Base-by-base conservation (phyloP, 2,888 invertebrate genomes). In the Coecobrya sp. region DNA sequence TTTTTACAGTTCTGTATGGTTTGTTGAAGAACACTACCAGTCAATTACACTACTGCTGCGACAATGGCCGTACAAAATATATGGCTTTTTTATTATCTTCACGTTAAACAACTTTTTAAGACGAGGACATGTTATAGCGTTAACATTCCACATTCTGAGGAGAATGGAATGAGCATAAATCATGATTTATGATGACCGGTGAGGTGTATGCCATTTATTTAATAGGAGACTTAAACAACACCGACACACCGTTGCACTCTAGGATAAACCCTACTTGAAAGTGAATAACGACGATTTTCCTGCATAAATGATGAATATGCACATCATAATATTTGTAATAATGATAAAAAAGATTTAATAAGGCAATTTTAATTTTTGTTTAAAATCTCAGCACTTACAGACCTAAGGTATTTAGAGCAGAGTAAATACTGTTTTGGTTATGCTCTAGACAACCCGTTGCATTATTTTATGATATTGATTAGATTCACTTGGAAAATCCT, bases 201-300 rank as follows among this genome's bases (percentile, higher is more conserved):
- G 7, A 55, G 42, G 88, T 89, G 81, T 81, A 89, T 62, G 30
- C 76, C 85, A 85, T 85, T 89, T 89, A 84, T 89, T 89, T 89
- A 52, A 42, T 22, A 59, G 84, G 59, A 59, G 84, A 84, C 73
- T 85, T 89, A 89, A 82, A 84, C 68, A 81, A 70, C 59, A 85
- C 89, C 73, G 84, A 84, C 89, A 73, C 30, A 36, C 36, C 2
- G 36, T 36, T 36, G 36, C 36, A 36, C 3, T 36, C 7, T 2
- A 36, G 36, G 36, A 36, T 36, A 36, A 36, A 36, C 7, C 36
- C 36, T 36, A 36, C 36, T 36, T 36, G 7, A 36, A 36, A 4
- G 7, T 4, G 36, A 36, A 7, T 36, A 36, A 36, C 36, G 36
- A 36, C 36, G 2, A 36, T 2, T 36, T 36, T 36, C n/a, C 7